Percentiles rank a stretch among this genome's conserved stretches.
These are phyloP conservation scores for Dasysyrphus albostriatus DNA, from an alignment of 2,888 invertebrate genomes.

Conservation along the genomic window DNA sequence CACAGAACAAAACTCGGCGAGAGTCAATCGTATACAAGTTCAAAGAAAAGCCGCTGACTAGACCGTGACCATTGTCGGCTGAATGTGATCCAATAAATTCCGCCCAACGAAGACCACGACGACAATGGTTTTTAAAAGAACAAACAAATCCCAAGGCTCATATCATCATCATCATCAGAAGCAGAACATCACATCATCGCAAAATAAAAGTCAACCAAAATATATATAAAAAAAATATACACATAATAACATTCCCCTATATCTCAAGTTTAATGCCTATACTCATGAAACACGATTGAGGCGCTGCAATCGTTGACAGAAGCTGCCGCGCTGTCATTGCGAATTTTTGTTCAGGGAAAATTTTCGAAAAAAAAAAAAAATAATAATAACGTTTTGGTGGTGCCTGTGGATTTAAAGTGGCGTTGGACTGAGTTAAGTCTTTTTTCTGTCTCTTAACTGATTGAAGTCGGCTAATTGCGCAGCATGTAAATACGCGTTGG, in stretches of 20 bases:
- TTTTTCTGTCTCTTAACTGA: slow-evolving; percentile 58
- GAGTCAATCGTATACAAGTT: slow-evolving; percentile 46
- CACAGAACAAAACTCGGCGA: neutral
- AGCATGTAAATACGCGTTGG: slow-evolving; percentile 73
- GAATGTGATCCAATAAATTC: slow-evolving; percentile 66
- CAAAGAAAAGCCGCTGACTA: slow-evolving; percentile 70
- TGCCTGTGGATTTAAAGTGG: slow-evolving; percentile 2
- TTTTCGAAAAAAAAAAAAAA: slow-evolving; percentile 3
- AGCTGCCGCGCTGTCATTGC: slow-evolving; percentile 52
- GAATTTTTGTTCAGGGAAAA: slow-evolving; percentile 34
- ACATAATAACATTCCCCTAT: slow-evolving; percentile 45
- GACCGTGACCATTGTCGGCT: slow-evolving; percentile 56
- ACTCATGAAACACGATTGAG: slow-evolving; percentile 42
- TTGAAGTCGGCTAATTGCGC: slow-evolving; percentile 59
- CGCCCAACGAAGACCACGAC: slow-evolving; percentile 14
- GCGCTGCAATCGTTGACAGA: slow-evolving; percentile 45
- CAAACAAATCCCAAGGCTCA: slow-evolving; percentile 59
- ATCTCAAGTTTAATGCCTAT: slow-evolving; percentile 53
- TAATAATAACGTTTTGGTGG: slow-evolving; percentile 15
- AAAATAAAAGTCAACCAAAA: slow-evolving; percentile 37
- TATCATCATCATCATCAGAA: slow-evolving; percentile 66
- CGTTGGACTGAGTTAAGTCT: slow-evolving; percentile 13
- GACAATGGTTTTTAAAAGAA: slow-evolving; percentile 23
- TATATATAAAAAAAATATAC: slow-evolving; percentile 3
- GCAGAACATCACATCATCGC: slow-evolving; percentile 65